A percentile compares a stretch with the other conserved stretches of the same genome.
Conservation (phyloP, 2,113 vertebrate genomes). For the Sprattus sprattus region DNA sequence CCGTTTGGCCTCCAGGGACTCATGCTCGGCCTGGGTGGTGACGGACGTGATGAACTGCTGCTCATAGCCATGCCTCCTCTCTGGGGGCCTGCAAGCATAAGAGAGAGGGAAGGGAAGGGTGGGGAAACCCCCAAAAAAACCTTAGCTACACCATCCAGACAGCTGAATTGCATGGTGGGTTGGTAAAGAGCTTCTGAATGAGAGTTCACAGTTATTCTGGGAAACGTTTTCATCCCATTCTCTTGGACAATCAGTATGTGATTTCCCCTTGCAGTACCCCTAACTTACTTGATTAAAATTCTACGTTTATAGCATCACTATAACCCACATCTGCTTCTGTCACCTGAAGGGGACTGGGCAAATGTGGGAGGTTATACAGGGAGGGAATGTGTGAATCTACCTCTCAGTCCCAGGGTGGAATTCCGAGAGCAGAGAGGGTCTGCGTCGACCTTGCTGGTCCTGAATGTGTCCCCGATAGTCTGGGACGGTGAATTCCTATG, state of each 20-base stretch:
- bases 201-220: not conserved
- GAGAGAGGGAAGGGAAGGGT: not conserved
- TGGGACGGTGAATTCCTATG: slow-evolving; percentile 88
- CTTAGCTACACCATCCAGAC: not conserved
- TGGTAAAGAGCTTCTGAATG: too few species aligned
- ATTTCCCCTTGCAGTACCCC: not conserved
- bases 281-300: not conserved
- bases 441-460: slow-evolving; percentile 88
- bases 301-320: not conserved
- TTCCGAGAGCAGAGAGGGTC: slow-evolving; percentile 93
- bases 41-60: slow-evolving; percentile 81
- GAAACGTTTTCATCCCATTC: not conserved
- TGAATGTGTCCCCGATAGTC: slow-evolving; percentile 89
- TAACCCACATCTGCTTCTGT: not conserved
- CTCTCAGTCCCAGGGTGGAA: slow-evolving; percentile 94
- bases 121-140: not conserved
- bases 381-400: slow-evolving; percentile 58
- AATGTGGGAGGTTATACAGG: not conserved
- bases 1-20: slow-evolving; percentile 86
- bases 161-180: not conserved
- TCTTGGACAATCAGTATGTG: not conserved
- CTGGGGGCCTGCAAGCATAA: slow-evolving; percentile 81
- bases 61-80: slow-evolving; percentile 91
- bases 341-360: not conserved
- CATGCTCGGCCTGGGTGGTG: slow-evolving; percentile 81